Conservation (phyloP, 2,888 invertebrate genomes). For the Zygothrica quintamaculata region DNA sequence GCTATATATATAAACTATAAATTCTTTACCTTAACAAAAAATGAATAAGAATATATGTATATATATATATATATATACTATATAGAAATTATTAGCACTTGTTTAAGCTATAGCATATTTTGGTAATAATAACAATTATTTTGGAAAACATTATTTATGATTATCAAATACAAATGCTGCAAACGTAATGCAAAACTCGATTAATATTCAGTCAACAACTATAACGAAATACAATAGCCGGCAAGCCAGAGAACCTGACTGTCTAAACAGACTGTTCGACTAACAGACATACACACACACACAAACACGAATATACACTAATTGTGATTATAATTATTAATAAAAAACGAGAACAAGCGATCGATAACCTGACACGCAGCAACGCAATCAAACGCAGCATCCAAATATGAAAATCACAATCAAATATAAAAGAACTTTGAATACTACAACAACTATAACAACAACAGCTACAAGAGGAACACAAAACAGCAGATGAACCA, state of each 20-base stretch:
- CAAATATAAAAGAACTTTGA: conserved; percentile 70
- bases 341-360: conserved; percentile 58
- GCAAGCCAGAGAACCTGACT: conserved; percentile 37
- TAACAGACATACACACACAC: too few species aligned
- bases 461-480: too few species aligned
- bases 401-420: conserved; percentile 47
- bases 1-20: too few species aligned
- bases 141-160: conserved; percentile 9
- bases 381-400: conserved; percentile 43
- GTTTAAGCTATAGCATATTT: background rate
- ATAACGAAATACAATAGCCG: conserved; percentile 41
- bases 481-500: conserved; percentile 40
- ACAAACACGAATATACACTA: too few species aligned
- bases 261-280: conserved; percentile 1
- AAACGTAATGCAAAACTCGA: conserved; percentile 39
- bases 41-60: too few species aligned
- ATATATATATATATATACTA: background rate
- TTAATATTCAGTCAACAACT: conserved; percentile 54
- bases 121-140: background rate
- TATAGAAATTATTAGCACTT: too few species aligned
- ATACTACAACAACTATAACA: too few species aligned
- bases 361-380: conserved; percentile 3
- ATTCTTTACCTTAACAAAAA: too few species aligned
- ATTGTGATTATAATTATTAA: conserved; percentile 55
- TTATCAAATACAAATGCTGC: conserved; percentile 49